A percentile compares a stretch with the other conserved stretches of the same genome.
Conservation (phyloP, 2,113 vertebrate species). For the Heteronetta atricapilla region DNA sequence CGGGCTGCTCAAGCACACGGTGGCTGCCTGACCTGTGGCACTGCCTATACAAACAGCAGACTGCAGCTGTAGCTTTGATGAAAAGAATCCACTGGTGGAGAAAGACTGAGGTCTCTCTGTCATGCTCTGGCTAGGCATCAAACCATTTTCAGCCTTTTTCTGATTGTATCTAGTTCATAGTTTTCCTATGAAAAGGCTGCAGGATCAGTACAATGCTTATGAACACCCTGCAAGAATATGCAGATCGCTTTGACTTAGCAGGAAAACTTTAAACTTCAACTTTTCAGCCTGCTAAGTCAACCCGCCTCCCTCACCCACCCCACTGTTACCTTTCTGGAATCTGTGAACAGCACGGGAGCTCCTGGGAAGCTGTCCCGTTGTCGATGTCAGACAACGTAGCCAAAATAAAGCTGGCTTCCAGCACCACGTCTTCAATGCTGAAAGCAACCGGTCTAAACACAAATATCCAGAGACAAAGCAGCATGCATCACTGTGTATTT, state of each 20-base stretch:
- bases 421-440: slow-evolving; percentile 82
- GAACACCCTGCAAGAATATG: neutral
- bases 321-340: slow-evolving; percentile 37
- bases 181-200: neutral
- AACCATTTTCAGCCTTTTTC: neutral
- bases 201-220: neutral
- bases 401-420: slow-evolving; percentile 88
- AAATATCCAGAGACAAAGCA: neutral
- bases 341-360: neutral
- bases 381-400: slow-evolving; percentile 81
- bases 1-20: neutral
- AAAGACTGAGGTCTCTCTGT: neutral
- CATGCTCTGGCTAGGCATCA: neutral
- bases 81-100: neutral
- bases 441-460: slow-evolving; percentile 86
- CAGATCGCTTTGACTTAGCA: neutral
- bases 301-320: neutral
- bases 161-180: fast-evolving
- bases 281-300: neutral
- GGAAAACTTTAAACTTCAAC: neutral
- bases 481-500: fast-evolving
- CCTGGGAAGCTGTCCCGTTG: slow-evolving; percentile 59
- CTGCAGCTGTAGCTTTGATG: neutral
- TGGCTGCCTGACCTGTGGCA: neutral
- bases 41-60: neutral